Conservation (phyloP, 2,113 vertebrate genomes). For the Tichodroma muraria region DNA sequence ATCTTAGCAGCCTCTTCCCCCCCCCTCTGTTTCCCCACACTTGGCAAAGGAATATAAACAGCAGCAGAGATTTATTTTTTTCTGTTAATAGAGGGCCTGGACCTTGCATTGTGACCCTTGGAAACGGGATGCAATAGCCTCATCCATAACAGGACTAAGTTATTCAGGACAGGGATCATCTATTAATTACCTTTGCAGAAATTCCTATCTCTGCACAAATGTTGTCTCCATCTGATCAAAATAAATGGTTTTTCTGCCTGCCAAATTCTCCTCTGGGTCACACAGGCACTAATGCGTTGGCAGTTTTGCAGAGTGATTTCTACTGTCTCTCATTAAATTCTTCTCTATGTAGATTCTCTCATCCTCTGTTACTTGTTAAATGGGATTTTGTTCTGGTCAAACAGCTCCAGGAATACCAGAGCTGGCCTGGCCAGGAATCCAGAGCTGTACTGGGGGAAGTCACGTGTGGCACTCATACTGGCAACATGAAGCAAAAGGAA, state of each 20-base stretch:
- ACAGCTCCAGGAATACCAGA: not conserved
- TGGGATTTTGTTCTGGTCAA: not conserved
- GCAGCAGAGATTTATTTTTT: not conserved
- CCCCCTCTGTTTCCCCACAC: not conserved
- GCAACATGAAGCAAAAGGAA: not conserved
- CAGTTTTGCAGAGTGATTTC: not conserved
- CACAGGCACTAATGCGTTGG: not conserved
- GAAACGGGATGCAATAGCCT: not conserved
- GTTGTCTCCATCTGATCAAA: not conserved
- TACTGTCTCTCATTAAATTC: not conserved
- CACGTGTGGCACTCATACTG: not conserved
- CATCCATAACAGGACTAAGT: not conserved
- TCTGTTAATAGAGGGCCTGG: not conserved
- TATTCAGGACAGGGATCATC: not conserved
- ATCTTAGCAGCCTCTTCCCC: not conserved
- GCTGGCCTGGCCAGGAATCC: not conserved
- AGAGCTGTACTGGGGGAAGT: not conserved
- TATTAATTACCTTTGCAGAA: not conserved
- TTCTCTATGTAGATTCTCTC: not conserved
- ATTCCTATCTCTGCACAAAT: not conserved
- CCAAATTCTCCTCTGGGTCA: not conserved
- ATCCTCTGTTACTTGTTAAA: not conserved
- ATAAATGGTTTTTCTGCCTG: not conserved
- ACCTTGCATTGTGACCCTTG: not conserved
- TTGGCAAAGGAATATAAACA: not conserved